Evolutionary conservation across 1,140 invertebrate species (phyloP), one percentile per base, ranked within the genome.

Genomic region (Copidosoma floridanum): DNA sequence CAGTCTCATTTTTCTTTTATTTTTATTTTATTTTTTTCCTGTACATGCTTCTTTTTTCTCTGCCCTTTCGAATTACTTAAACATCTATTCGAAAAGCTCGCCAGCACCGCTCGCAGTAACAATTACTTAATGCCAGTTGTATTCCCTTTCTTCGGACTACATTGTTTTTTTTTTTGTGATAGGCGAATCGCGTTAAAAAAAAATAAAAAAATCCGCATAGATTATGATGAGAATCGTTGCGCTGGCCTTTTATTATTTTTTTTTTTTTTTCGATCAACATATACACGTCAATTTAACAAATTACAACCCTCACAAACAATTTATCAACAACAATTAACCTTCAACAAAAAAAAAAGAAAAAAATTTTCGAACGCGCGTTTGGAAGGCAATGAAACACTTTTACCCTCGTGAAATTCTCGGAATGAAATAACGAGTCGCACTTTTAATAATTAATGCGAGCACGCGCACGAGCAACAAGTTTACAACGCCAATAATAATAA

Each of bases 241-340:
- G n/a, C n/a, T n/a, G n/a, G n/a, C n/a, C n/a, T n/a, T n/a, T n/a
- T n/a, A n/a, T n/a, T n/a, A n/a, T n/a, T n/a, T n/a, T n/a, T n/a
- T n/a, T n/a, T n/a, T n/a, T n/a, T n/a, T n/a, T n/a, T n/a, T n/a
- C n/a, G n/a, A n/a, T n/a, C n/a, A n/a, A n/a, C n/a, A n/a, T n/a
- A n/a, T n/a, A n/a, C n/a, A n/a, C n/a, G n/a, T n/a, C n/a, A n/a
- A n/a, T n/a, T 77, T 65, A 72, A 71, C 71, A 74, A 70, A 66
- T 70, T 73, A 71, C 73, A 78, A 80, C 71, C n/a, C 69, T 80
- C 77, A 80, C 77, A 80, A 79, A 76, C 77, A 78, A 76, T 75
- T 79, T n/a, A n/a, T n/a, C 76, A 73, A 79, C 75, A 78, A 79
- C 72, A 78, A 80, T 78, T 71, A 78, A 79, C 65, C 67, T 71